A percentile compares a stretch with the other conserved stretches of the same genome.
phyloP scores from a whole-genome alignment of 2,113 vertebrate genomes.

The Mugil cephalus region DNA sequence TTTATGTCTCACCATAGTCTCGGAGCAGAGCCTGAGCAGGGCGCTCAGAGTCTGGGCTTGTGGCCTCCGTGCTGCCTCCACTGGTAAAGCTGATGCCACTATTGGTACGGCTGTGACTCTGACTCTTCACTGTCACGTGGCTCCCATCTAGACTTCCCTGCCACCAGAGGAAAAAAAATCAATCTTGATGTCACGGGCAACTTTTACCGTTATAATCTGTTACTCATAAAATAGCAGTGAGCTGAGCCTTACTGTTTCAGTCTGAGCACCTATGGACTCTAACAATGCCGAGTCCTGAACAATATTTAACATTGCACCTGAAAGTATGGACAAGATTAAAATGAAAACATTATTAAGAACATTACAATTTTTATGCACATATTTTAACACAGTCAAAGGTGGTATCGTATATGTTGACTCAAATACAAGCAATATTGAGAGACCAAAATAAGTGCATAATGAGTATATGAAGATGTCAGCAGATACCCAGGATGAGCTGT shows the following conservation, averaged over 20 bases:
- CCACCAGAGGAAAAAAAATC: constrained; percentile 41
- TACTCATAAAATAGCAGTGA: neutral
- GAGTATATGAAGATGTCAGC: neutral
- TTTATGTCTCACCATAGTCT: constrained; percentile 91
- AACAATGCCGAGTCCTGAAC: constrained; percentile 96
- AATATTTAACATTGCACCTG: constrained; percentile 97
- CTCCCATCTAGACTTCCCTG: constrained; percentile 80
- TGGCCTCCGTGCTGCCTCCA: constrained; percentile 91
- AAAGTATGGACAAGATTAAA: constrained; percentile 1
- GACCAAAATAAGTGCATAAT: neutral
- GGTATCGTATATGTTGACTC: neutral
- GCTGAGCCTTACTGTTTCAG: constrained; percentile 88
- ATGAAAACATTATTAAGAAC: neutral
- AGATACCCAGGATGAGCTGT: constrained; percentile 94
- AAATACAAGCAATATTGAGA: neutral
- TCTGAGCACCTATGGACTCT: constrained; percentile 94
- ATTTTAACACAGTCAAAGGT: neutral
- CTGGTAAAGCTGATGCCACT: constrained; percentile 93
- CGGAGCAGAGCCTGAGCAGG: constrained; percentile 92
- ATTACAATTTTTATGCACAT: neutral
- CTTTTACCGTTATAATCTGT: neutral
- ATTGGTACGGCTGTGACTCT: constrained; percentile 94
- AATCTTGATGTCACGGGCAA: neutral
- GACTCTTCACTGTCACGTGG: constrained; percentile 74
- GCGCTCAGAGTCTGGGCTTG: constrained; percentile 92